These are phyloP conservation scores for Paguma larvata DNA, from an alignment of 2,797 vertebrate genomes.

Conservation along the genomic window DNA sequence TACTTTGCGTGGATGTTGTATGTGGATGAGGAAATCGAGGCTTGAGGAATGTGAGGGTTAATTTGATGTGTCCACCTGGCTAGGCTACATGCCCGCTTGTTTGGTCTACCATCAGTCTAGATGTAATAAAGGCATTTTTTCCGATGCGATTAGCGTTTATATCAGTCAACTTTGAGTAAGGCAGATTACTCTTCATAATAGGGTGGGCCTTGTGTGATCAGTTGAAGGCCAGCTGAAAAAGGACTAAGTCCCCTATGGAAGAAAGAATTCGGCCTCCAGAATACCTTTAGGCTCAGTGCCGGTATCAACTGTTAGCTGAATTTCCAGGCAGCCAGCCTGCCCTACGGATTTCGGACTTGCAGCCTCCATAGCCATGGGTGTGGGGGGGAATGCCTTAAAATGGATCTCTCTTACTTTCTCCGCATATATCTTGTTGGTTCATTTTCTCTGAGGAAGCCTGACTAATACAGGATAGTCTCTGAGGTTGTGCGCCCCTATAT, in stretches of 20 bases:
- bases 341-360: background rate
- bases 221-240: background rate
- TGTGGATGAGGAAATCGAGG: background rate
- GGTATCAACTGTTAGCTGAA: background rate
- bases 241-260: background rate
- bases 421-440: background rate
- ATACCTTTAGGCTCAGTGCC: background rate
- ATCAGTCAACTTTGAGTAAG: background rate
- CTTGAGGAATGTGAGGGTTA: background rate
- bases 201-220: background rate
- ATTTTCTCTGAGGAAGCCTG: background rate
- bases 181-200: background rate
- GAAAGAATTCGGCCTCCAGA: background rate
- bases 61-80: background rate
- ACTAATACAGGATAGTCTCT: background rate
- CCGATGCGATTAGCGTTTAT: background rate
- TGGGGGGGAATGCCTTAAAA: background rate
- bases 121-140: background rate
- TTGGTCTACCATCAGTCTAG: background rate
- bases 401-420: background rate
- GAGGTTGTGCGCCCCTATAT: background rate
- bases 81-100: background rate
- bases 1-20: background rate
- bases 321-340: background rate
- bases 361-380: background rate